Conservation (phyloP, 2,888 invertebrate genomes). For the Octonoba sinensis region DNA sequence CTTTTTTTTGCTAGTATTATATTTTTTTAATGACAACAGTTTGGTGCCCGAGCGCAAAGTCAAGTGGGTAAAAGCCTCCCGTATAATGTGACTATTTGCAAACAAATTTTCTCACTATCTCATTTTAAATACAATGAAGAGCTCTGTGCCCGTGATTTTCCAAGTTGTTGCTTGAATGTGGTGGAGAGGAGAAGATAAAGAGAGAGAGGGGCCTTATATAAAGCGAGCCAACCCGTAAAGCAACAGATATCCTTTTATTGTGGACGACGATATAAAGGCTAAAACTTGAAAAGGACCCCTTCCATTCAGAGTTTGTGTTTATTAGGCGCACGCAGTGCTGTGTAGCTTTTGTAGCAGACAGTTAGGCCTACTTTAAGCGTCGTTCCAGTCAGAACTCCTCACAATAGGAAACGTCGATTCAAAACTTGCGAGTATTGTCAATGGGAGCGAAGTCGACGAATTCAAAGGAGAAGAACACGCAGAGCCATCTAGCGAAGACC, state of each 20-base stretch:
- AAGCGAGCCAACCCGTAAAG: slow-evolving; percentile 11
- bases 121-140: slow-evolving; percentile 45
- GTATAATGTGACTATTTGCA: slow-evolving; percentile 52
- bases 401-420: slow-evolving; percentile 54
- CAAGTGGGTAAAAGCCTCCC: slow-evolving; percentile 14
- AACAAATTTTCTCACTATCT: slow-evolving; percentile 55
- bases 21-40: slow-evolving; percentile 16
- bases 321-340: slow-evolving; percentile 40
- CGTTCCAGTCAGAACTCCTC: slow-evolving; percentile 30
- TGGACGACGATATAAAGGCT: slow-evolving; percentile 26
- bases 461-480: slow-evolving; percentile 12
- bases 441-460: slow-evolving; percentile 8
- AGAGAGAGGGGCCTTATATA: slow-evolving; percentile 27
- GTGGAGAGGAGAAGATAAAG: neutral
- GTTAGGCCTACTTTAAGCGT: slow-evolving; percentile 60
- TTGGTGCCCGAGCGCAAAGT: slow-evolving; percentile 17
- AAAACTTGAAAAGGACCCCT: slow-evolving; percentile 29
- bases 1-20: neutral
- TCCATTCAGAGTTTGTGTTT: slow-evolving; percentile 49
- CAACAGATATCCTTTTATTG: slow-evolving; percentile 48
- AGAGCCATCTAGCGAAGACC: slow-evolving; percentile 52
- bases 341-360: slow-evolving; percentile 49
- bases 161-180: slow-evolving; percentile 31
- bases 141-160: slow-evolving; percentile 32
- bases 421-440: slow-evolving; percentile 49